Evolutionary conservation across 2,888 invertebrate species (phyloP), one percentile per base, ranked within the genome.

Genomic region (Lobophora halterata): DNA sequence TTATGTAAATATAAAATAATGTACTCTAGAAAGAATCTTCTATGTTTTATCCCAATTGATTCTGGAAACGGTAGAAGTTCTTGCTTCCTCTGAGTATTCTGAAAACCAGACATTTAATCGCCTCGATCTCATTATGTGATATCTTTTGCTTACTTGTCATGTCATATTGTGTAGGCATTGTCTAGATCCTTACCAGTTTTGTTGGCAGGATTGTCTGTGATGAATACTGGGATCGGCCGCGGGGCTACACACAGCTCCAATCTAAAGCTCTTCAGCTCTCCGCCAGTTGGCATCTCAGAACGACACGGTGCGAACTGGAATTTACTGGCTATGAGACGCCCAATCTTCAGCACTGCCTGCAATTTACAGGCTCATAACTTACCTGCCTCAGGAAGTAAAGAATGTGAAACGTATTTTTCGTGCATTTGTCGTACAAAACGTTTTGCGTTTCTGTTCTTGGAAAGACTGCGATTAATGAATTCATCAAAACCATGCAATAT

Each of bases 291-390:
- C 72, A 83, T 68, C 0, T 67, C 62, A 12, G 18, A 39, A 3
- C 61, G 51, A 36, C 44, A 40, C 3, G 78, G 79, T 3, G 49
- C 38, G 1, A 26, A 39, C 3, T 39, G 38, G 3, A 67, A 36
- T 20, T 70, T 65, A 7, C 58, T 52, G 6, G 61, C 49, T 23
- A 75, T 26, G 4, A 83, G 38, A 2, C 71, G 68, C 3, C 77
- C 79, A 18, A 83, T 41, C 53, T 82, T 82, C 40, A 82, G 46
- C 3, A 72, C 23, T 2, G 77, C 76, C 82, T 82, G 49, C 7
- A 43, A 51, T 33, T 31, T 32, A 35, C 12, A 26, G 5, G 14
- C 20, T 43, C 18, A 20, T 14, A 14, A 39, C 16, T 17, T 10
- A 36, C n/a, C n/a, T n/a, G n/a, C n/a, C n/a, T n/a, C n/a, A n/a